These are phyloP conservation scores for Champsocephalus gunnari DNA, from an alignment of 2,797 vertebrate genomes.

Conservation along the genomic window DNA sequence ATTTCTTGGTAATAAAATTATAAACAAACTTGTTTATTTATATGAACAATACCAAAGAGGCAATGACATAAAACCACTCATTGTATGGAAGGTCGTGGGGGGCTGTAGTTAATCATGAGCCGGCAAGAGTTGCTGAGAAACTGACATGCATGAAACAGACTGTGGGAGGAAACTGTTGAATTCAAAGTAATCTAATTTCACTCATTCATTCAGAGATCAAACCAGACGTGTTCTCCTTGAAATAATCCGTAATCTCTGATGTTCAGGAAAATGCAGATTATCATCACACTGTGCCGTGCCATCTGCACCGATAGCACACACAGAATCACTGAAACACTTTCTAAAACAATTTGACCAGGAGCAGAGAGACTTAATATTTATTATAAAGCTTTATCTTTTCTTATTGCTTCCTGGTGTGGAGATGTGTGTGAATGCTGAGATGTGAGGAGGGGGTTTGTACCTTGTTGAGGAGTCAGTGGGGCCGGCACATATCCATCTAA, in stretches of 20 bases:
- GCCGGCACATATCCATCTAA: conserved; percentile 80
- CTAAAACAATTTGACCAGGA: conserved; percentile 40
- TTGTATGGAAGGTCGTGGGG: too few relatives aligned
- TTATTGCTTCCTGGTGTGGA: neutral
- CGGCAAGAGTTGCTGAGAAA: neutral
- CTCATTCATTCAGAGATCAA: conserved; percentile 13
- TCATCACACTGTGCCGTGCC: conserved; percentile 16
- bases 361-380: neutral
- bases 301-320: conserved; percentile 50
- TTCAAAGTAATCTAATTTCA: too few relatives aligned
- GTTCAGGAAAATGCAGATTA: conserved; percentile 63
- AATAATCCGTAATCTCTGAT: conserved; percentile 68
- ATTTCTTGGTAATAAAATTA: neutral
- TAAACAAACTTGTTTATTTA: too few relatives aligned
- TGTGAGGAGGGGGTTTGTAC: conserved; percentile 58
- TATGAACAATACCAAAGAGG: too few relatives aligned
- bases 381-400: too few relatives aligned
- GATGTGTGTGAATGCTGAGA: neutral
- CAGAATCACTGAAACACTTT: conserved; percentile 21
- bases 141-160: neutral
- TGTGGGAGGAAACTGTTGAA: neutral
- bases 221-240: conserved; percentile 36
- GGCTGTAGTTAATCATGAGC: too few relatives aligned
- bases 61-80: too few relatives aligned
- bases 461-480: conserved; percentile 84